Evolutionary conservation across 2,888 invertebrate genomes (phyloP), one percentile per base, ranked within the genome.

Genomic region (Anarsia innoxiella): DNA sequence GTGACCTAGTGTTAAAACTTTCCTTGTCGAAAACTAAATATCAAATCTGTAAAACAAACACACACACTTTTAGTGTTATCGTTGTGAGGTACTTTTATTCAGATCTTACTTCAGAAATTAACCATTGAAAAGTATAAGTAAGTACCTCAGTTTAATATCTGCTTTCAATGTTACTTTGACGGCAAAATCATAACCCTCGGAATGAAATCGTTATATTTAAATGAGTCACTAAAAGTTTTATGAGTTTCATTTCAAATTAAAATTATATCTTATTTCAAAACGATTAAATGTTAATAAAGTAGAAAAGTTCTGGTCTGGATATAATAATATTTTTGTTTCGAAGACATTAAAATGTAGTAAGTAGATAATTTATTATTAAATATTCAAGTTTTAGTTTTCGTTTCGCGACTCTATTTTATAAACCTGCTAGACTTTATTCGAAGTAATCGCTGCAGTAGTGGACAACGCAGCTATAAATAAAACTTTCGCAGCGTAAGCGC

Each of bases 401-500:
- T n/a, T n/a, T n/a, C n/a, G n/a, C n/a, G n/a, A n/a, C n/a, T n/a
- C n/a, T n/a, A n/a, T n/a, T n/a, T n/a, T n/a, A n/a, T n/a, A n/a
- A n/a, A n/a, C n/a, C n/a, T n/a, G 15, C 26, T 26, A 33, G 33
- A 25, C 26, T 52, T 50, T 54, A 59, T 59, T 50, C 54, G 54
- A 55, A 50, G 55, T 66, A 72, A 75, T 73, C 66, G 63, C 49
- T 49, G 63, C n/a, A n/a, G n/a, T 59, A 54, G 33, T 53, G 56
- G 56, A 46, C 51, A 51, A 59, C 50, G 61, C 45, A 45, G 66
- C 67, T 79, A 79, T 78, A 82, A 82, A 83, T 83, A 83, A 80
- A 78, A 76, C 66, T 73, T 76, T 73, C 71, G 66, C 74, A 55
- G 60, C 60, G 70, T 70, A 75, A 76, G 70, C 76, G 72, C 79